phyloP scores from a whole-genome alignment of 2,888 invertebrate species.

The Meliscaeva auricollis region DNA sequence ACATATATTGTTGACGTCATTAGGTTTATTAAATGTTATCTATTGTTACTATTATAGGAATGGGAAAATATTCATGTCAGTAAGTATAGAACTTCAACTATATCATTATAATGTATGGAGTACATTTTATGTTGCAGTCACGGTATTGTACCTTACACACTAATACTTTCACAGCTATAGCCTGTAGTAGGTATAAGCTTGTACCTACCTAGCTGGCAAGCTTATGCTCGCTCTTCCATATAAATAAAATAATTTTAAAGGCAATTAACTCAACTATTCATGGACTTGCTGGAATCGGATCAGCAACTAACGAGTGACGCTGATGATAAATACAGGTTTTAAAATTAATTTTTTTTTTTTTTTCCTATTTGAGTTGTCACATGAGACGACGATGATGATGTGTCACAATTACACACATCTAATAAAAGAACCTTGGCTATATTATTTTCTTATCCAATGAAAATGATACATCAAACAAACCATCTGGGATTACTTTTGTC shows the following conservation, averaged over 20 bases:
- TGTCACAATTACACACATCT: constrained; percentile 10
- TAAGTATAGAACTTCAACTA: constrained; percentile 7
- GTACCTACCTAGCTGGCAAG: not conserved
- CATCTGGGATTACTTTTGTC: constrained; percentile 51
- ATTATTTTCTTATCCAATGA: not conserved
- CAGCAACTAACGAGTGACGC: constrained; percentile 43
- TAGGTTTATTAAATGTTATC: constrained; percentile 37
- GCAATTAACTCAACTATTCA: constrained; percentile 74
- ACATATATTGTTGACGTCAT: constrained; percentile 58
- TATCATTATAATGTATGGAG: not conserved
- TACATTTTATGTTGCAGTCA: constrained; percentile 10
- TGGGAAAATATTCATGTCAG: constrained; percentile 52
- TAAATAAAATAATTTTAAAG: constrained; percentile 73
- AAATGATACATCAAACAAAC: constrained; percentile 8
- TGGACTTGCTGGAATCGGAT: constrained; percentile 62
- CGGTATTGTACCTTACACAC: constrained; percentile 20
- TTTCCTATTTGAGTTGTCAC: constrained; percentile 15
- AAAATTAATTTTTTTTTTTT: not conserved
- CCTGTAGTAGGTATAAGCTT: not conserved
- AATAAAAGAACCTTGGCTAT: constrained; percentile 15
- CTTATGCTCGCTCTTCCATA: constrained; percentile 61
- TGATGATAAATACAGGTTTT: constrained; percentile 35
- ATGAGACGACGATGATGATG: constrained; percentile 29
- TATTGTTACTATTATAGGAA: constrained; percentile 40
- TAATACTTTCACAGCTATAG: not conserved